Conservation (phyloP, 2,888 invertebrate genomes). For the Tridacna crocea region DNA sequence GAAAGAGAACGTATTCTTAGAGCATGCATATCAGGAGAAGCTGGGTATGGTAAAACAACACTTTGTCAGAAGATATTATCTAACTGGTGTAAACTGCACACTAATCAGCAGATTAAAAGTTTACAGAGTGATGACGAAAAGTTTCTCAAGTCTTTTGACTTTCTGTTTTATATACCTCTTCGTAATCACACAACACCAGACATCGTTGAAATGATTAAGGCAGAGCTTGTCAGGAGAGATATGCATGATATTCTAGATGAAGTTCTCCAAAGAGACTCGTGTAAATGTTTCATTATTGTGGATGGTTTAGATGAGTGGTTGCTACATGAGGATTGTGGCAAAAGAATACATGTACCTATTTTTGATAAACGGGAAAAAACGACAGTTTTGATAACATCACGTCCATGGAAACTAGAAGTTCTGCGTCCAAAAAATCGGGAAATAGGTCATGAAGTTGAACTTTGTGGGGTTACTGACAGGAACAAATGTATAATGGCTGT, state of each 20-base stretch:
- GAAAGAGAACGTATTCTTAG: not conserved
- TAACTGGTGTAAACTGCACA: slow-evolving; percentile 13
- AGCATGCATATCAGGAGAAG: slow-evolving; percentile 8
- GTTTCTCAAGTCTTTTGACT: slow-evolving; percentile 19
- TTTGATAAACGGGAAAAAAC: not conserved
- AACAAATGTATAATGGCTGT: not conserved
- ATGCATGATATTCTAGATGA: not conserved
- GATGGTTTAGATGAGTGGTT: slow-evolving; percentile 22
- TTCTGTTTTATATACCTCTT: slow-evolving; percentile 24
- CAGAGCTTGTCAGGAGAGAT: not conserved
- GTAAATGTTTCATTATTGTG: slow-evolving; percentile 14
- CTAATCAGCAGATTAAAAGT: not conserved
- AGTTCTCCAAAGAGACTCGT: not conserved
- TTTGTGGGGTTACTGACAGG: not conserved
- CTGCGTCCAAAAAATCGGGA: not conserved
- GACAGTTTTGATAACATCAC: slow-evolving; percentile 4
- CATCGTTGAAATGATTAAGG: slow-evolving; percentile 18
- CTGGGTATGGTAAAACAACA: slow-evolving; percentile 11
- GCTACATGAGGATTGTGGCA: not conserved
- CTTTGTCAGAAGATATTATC: slow-evolving; percentile 24
- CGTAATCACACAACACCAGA: not conserved
- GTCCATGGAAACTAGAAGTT: slow-evolving; percentile 20
- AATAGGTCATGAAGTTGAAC: not conserved
- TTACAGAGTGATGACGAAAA: not conserved
- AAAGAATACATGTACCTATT: not conserved